Evolutionary conservation across 2,113 vertebrate species (phyloP), one percentile per base, ranked within the genome.

Genomic region (Gambusia affinis): DNA sequence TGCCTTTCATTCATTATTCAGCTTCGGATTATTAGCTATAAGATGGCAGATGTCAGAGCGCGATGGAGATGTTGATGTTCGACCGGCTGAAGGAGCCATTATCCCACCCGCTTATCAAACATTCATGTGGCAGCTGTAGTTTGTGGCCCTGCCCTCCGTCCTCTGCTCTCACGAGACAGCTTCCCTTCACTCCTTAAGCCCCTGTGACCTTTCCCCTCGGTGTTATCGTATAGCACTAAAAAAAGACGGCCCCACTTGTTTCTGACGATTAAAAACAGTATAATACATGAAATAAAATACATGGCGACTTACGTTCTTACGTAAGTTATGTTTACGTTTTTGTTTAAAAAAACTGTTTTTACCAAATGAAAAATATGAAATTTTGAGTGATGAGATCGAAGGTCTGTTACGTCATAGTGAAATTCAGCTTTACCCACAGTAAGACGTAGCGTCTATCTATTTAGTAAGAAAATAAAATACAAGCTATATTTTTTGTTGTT

Each of bases 41-140:
- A 91, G 94, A 90, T 81, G 95, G 92, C 95, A 97, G 96, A 96
- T 97, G 97, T 97, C 95, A 96, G 94, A 97, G 96, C 95, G 95
- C 95, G 95, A 96, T 94, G 91, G 93, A 96, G 95, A 95, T 97
- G 95, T 97, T 97, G 95, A 95, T 95, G 94, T 96, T 94, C 95
- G 95, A 95, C 95, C 97, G 95, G 95, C 91, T 93, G 94, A 88
- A 89, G 93, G 93, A 92, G 91, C 94, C 95, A 95, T 97, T 96
- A 97, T 96, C 95, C 96, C 93, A 93, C 94, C 91, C 89, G 94
- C 78, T 89, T 89, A 97, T 98, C 94, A 97, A 98, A 97, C 95
- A 98, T 98, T 95, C 92, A 99, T 96, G 95, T 89, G 95, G 95
- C 97, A 97, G 96, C 96, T 98, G 97, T 93, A 95, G 92, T 87